phyloP scores from a whole-genome alignment of 2,888 invertebrate species.

The Cheilosia variabilis region DNA sequence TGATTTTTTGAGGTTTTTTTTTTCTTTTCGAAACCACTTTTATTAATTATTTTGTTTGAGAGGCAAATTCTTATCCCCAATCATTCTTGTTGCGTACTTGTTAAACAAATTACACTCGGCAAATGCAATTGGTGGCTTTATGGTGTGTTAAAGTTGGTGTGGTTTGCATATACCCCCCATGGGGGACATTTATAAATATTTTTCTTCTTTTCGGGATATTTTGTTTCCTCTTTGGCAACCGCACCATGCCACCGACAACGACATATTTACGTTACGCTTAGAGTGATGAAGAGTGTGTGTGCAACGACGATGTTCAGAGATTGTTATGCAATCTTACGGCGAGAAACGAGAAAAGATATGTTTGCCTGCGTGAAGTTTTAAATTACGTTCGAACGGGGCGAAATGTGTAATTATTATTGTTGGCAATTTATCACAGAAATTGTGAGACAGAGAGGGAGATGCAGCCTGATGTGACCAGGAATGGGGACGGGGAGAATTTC shows the following conservation, averaged over 20 bases:
- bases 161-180: conserved; percentile 59
- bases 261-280: conserved; percentile 13
- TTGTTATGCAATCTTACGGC: conserved; percentile 63
- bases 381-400: conserved; percentile 71
- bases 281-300: conserved; percentile 55
- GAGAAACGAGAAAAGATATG: conserved; percentile 35
- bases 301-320: conserved; percentile 36
- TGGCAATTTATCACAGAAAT: conserved; percentile 65
- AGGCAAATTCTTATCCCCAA: conserved; percentile 40
- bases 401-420: conserved; percentile 75
- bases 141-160: conserved; percentile 47
- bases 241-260: background rate
- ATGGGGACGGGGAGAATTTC: conserved; percentile 32
- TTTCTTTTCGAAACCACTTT: background rate
- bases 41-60: conserved; percentile 33
- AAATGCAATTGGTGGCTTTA: conserved; percentile 60
- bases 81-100: conserved; percentile 59
- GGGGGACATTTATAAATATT: conserved; percentile 57
- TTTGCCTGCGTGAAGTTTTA: conserved; percentile 70
- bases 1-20: background rate
- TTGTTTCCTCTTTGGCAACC: conserved; percentile 36
- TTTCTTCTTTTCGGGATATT: conserved; percentile 44
- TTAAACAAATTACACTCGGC: conserved; percentile 52
- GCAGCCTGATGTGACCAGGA: conserved; percentile 24
- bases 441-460: background rate